Conservation (phyloP, 2,888 invertebrate genomes). For the Drosophila sordidula region DNA sequence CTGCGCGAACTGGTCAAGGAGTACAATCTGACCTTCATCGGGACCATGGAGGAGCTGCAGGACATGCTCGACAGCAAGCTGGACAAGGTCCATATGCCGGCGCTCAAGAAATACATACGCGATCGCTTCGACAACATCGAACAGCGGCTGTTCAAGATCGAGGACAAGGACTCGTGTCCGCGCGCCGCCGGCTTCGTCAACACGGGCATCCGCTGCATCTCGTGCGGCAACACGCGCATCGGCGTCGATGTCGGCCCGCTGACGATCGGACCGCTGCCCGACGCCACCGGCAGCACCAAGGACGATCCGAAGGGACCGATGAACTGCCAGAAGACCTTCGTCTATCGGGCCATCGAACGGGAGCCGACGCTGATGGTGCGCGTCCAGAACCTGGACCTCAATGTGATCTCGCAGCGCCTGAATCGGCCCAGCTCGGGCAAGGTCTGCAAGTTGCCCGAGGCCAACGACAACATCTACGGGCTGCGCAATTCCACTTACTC, state of each 20-base stretch:
- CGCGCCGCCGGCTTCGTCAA: constrained; percentile 79
- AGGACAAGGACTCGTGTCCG: constrained; percentile 71
- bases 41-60: constrained; percentile 83
- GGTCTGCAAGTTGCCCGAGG: constrained; percentile 68
- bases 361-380: constrained; percentile 68
- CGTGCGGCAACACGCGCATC: constrained; percentile 74
- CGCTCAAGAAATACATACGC: constrained; percentile 79
- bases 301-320: background rate
- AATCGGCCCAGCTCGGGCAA: constrained; percentile 52
- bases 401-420: constrained; percentile 52
- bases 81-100: constrained; percentile 83
- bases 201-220: constrained; percentile 71
- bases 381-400: constrained; percentile 67
- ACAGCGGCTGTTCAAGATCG: constrained; percentile 48
- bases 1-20: constrained; percentile 58
- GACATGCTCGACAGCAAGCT: constrained; percentile 84
- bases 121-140: constrained; percentile 73
- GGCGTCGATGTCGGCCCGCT: constrained; percentile 69
- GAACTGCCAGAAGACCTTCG: constrained; percentile 52
- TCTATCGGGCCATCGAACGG: constrained; percentile 63
- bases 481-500: constrained; percentile 58
- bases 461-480: constrained; percentile 69
- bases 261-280: constrained; percentile 47
- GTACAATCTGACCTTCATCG: constrained; percentile 70
- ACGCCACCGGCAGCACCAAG: constrained; percentile 14